Evolutionary conservation across 2,888 invertebrate genomes (phyloP).

Genomic region (Lutraria lutraria): DNA sequence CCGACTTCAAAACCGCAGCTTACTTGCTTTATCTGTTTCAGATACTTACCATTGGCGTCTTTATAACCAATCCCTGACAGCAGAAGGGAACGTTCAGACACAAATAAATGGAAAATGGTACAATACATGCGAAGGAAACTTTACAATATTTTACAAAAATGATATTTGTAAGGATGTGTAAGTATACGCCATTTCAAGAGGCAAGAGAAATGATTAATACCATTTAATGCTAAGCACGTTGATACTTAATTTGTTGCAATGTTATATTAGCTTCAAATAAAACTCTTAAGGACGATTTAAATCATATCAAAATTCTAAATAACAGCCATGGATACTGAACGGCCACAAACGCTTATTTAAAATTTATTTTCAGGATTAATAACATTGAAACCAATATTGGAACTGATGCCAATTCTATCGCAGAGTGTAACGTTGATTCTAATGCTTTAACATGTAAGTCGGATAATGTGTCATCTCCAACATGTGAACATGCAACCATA

Average conservation of each 20-base stretch:
- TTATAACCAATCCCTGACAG: background rate
- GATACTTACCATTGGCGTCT: background rate
- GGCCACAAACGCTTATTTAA: background rate
- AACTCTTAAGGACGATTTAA: background rate
- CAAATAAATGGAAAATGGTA: background rate
- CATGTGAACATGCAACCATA: background rate
- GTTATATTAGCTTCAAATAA: background rate
- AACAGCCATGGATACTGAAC: background rate
- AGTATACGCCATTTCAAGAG: background rate
- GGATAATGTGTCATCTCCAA: background rate
- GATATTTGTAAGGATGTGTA: background rate
- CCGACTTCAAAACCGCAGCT: too few relatives aligned
- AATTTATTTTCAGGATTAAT: background rate
- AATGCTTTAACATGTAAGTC: background rate
- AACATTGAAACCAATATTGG: background rate
- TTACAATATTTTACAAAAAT: background rate
- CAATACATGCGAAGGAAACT: background rate
- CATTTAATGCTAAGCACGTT: background rate
- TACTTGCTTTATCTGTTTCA: background rate
- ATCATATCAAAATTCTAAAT: background rate
- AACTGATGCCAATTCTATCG: background rate
- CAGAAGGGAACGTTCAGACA: background rate
- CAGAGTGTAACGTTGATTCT: background rate
- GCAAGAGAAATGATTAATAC: background rate
- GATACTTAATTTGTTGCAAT: background rate